Conservation (phyloP, 2,113 vertebrate genomes). For the Triplophysa rosa region DNA sequence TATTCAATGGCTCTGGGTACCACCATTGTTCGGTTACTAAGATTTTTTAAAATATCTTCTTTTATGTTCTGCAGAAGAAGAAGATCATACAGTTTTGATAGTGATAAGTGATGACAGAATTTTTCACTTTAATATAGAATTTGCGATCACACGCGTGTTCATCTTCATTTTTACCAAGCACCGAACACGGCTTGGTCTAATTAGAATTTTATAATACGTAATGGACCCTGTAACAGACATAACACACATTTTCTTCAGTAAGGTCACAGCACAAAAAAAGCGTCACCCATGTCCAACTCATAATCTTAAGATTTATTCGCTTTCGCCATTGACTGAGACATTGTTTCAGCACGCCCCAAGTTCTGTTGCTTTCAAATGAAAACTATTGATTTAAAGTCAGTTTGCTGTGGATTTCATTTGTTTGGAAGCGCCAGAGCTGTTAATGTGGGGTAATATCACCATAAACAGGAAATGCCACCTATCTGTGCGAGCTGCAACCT, state of each 20-base stretch:
- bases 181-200: neutral
- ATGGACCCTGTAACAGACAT: constrained; percentile 10
- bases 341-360: constrained; percentile 45
- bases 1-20: too few species aligned
- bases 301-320: constrained; percentile 46
- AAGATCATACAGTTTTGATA: too few species aligned
- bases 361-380: constrained; percentile 80
- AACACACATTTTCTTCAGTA: constrained; percentile 19
- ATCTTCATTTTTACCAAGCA: too few species aligned
- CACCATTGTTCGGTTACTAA: too few species aligned
- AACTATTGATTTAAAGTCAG: constrained; percentile 93
- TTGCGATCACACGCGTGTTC: neutral
- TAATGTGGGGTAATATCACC: constrained; percentile 86
- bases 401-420: constrained; percentile 69
- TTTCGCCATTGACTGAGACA: constrained; percentile 18
- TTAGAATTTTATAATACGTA: constrained; percentile 31
- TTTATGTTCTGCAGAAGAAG: too few species aligned
- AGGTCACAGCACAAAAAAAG: constrained; percentile 1
- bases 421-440: constrained; percentile 81
- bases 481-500: constrained; percentile 34
- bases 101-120: too few species aligned
- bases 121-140: neutral
- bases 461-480: constrained; percentile 78
- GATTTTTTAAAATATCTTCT: too few species aligned
- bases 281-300: constrained; percentile 9